These are phyloP conservation scores for Actenoides lindsayi DNA, from an alignment of 2,113 vertebrate species.

Conservation along the genomic window DNA sequence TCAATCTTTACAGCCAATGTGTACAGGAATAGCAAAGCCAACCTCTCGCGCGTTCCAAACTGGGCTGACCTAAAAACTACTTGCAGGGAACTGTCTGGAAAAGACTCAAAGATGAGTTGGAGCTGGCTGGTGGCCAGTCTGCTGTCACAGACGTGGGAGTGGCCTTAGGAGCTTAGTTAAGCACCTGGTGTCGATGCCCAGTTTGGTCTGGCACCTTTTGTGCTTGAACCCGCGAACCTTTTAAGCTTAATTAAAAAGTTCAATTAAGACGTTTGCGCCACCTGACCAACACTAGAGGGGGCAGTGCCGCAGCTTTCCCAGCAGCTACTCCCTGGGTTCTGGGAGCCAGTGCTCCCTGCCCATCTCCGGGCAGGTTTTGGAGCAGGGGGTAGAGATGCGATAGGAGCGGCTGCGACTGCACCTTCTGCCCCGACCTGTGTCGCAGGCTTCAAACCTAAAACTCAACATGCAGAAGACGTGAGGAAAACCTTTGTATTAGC, in stretches of 20 bases:
- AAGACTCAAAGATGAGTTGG: neutral
- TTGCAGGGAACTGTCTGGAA: neutral
- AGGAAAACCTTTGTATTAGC: neutral
- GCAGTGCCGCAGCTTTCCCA: neutral
- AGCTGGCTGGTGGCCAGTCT: neutral
- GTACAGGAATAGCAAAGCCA: neutral
- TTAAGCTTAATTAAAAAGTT: neutral
- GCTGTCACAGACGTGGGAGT: neutral
- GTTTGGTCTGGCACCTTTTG: neutral
- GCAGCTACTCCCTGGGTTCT: neutral
- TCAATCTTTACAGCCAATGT: neutral
- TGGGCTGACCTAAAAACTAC: neutral
- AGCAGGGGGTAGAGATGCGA: neutral
- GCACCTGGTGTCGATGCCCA: too few relatives aligned
- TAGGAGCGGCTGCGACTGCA: neutral
- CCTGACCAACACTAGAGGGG: neutral
- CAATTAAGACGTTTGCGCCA: accelerated
- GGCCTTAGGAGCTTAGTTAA: neutral
- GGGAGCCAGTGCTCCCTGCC: neutral
- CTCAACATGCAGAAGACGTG: neutral
- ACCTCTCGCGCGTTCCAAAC: neutral
- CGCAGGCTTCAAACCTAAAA: neutral
- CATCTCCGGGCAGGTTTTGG: too few relatives aligned
- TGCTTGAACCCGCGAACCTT: neutral
- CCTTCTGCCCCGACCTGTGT: neutral